Base-by-base conservation (phyloP, 2,888 invertebrate genomes). In the Rhagonycha fulva region DNA sequence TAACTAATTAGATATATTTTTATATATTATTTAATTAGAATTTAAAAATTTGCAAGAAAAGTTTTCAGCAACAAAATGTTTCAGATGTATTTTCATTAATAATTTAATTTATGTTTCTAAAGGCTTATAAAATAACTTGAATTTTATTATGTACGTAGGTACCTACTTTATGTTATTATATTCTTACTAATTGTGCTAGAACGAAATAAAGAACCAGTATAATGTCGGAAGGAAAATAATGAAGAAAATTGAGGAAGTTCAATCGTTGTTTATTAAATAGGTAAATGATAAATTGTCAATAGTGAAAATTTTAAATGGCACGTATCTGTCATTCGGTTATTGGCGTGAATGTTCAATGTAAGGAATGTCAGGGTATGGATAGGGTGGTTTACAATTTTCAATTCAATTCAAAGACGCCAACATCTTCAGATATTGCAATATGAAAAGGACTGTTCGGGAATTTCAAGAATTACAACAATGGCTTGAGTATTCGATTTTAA, bases 321-420 rank as follows among this genome's bases (percentile, higher is more conserved):
- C 77, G 75, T 78, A 78, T 78, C 78, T 78, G 76, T 78, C 78
- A 78, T 75, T 78, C 76, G 28, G 76, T 84, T 86, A 86, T 86
- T 85, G 86, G 85, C 84, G 85, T 84, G 85, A 86, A 86, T 85
- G 85, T 86, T 85, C 83, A 84, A 84, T 80, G 86, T 83, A 75
- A 82, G 86, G 86, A 86, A 86, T 86, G 85, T 83, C 83, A 83
- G 82, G 81, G 83, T 81, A 82, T 83, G 83, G 84, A 83, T 77
- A 84, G 86, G 86, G 86, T 84, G 86, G 86, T 86, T 86, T 86
- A 86, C 86, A 86, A 86, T 85, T 86, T 86, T 86, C 86, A 85
- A 86, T 86, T 86, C 85, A 84, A 84, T 86, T 86, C 85, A 84
- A 84, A 84, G 85, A 84, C 84, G 85, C 84, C 84, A 84, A 85